Evolutionary conservation across 2,888 invertebrate species (phyloP), one percentile per base, ranked within the genome.

Genomic region (Tuberolachnus salignus): DNA sequence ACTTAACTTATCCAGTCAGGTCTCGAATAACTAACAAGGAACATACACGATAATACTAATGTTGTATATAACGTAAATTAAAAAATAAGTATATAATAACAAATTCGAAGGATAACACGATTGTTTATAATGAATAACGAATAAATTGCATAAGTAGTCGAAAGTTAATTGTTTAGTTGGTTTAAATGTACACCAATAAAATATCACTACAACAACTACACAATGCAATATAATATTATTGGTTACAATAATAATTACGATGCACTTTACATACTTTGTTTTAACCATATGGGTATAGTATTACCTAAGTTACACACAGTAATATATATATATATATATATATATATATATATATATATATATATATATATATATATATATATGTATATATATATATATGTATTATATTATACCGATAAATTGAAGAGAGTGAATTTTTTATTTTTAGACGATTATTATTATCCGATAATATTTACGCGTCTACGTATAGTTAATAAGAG

Each of bases 381-480:
- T n/a, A n/a, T n/a, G n/a, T n/a, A n/a, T n/a, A n/a, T n/a, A n/a
- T n/a, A n/a, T n/a, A n/a, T n/a, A n/a, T n/a, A n/a, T 42, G n/a
- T n/a, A 63, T 34, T 19, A 34, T 59, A 59, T 16, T 26, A n/a
- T 63, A 63, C 34, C n/a, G 34, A 34, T 49, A 49, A 66, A 51
- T 34, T 19, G 6, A 19, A 51, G 26, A 51, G 51, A 69, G n/a
- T 34, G 51, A 34, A 53, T 53, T 51, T 19, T 53, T 8, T 53
- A 51, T 34, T 34, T 16, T 9, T 34, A 19, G 16, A 16, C 26
- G 9, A 4, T 26, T 51, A 9, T 51, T n/a, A 26, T n/a, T n/a
- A 49, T 67, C n/a, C 26, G 8, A 26, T 67, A 34, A 11, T 2
- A 67, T 67, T 51, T 49, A 66, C 66, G 1, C 34, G n/a, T 26